These are phyloP conservation scores for Vespertilio murinus DNA, from an alignment of 2,797 vertebrate genomes.

Conservation along the genomic window DNA sequence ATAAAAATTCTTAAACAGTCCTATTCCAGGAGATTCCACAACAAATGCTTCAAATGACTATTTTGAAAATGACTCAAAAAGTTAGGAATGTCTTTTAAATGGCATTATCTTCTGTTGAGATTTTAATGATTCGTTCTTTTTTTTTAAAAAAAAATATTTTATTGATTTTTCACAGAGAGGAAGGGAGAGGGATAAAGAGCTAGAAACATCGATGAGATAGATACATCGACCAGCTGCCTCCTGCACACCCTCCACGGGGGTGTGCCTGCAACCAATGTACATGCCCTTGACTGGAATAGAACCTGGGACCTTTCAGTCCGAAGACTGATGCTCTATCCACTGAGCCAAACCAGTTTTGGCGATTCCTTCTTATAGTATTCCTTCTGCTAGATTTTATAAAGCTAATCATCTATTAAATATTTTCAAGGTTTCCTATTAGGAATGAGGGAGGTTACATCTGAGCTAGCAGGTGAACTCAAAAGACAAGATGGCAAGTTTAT, in stretches of 20 bases:
- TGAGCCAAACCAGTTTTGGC: no score
- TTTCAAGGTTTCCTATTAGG: background rate
- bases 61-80: background rate
- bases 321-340: no score
- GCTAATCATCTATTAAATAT: background rate
- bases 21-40: background rate
- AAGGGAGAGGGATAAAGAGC: no score
- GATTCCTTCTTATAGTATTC: background rate
- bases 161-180: no score
- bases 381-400: background rate
- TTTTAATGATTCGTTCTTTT: background rate
- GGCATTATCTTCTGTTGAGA: background rate
- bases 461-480: constrained; percentile 14
- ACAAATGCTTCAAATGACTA: background rate
- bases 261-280: no score
- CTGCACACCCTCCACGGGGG: no score
- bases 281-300: no score
- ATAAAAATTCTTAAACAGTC: background rate
- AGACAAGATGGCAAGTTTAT: constrained; percentile 31
- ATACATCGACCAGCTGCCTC: no score
- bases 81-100: background rate
- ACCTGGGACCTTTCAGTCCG: no score
- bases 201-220: no score
- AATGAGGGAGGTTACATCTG: background rate
- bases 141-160: no score